phyloP scores from a whole-genome alignment of 1,140 invertebrate species.

The Cyrtorhinus lividipennis region DNA sequence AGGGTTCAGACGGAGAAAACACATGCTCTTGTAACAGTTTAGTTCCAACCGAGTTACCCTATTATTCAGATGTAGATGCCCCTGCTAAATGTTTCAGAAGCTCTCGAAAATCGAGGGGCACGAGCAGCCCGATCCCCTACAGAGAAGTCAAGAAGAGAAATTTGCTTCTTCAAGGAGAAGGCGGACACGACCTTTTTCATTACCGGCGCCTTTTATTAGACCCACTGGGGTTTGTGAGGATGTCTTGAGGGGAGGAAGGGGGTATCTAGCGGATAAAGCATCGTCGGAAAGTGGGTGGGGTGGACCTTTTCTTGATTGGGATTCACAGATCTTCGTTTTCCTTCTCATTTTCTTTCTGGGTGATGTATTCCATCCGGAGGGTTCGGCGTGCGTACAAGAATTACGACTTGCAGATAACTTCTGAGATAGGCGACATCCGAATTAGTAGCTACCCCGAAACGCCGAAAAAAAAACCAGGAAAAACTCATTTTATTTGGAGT shows the following conservation, averaged over 20 bases:
- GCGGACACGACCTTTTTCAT: not conserved
- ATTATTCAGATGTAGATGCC: slow-evolving; percentile 8
- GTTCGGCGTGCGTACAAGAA: not conserved
- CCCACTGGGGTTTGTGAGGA: too few relatives aligned
- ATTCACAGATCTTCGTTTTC: slow-evolving; percentile 8
- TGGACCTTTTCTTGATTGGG: slow-evolving; percentile 5
- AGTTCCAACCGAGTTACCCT: not conserved
- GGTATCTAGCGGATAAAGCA: too few relatives aligned
- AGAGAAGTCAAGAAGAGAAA: not conserved
- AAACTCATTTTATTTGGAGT: not conserved
- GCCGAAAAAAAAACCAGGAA: too few relatives aligned
- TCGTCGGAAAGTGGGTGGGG: not conserved
- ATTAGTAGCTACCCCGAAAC: not conserved
- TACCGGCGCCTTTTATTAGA: slow-evolving; percentile 4
- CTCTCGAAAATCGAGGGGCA: too few relatives aligned
- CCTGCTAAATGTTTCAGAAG: slow-evolving; percentile 3
- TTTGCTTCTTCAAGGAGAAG: not conserved
- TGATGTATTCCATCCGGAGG: slow-evolving; percentile 9
- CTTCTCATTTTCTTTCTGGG: not conserved
- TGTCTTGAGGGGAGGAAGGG: not conserved
- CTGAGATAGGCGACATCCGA: slow-evolving; percentile 2
- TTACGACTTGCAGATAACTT: slow-evolving; percentile 6
- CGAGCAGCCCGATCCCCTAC: too few relatives aligned
- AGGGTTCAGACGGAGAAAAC: too few relatives aligned
- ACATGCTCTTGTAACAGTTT: not conserved